Conservation (phyloP, 2,888 invertebrate genomes). For the Acleris holmiana region DNA sequence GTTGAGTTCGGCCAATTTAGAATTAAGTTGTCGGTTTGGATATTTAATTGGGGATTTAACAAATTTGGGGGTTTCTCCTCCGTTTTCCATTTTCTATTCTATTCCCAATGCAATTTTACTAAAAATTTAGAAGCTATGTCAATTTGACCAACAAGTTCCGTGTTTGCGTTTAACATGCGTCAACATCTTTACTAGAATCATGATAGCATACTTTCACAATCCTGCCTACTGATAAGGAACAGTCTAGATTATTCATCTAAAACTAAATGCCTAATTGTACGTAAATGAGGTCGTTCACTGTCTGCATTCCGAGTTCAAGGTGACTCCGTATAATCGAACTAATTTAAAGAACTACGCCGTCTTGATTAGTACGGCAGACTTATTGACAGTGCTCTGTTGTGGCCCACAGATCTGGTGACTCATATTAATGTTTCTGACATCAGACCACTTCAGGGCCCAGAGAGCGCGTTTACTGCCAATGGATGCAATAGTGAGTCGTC, state of each 20-base stretch:
- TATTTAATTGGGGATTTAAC: slow-evolving; percentile 3
- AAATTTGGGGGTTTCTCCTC: too few species aligned
- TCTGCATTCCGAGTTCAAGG: slow-evolving; percentile 66
- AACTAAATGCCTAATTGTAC: slow-evolving; percentile 41
- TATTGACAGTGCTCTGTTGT: slow-evolving; percentile 30
- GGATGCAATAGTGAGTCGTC: too few species aligned
- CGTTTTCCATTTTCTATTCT: too few species aligned
- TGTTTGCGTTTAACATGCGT: too few species aligned
- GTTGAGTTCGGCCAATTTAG: slow-evolving; percentile 1
- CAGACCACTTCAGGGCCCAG: slow-evolving; percentile 22
- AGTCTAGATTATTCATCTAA: slow-evolving; percentile 25
- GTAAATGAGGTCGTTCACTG: slow-evolving; percentile 64
- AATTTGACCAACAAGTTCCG: too few species aligned
- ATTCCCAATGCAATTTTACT: too few species aligned
- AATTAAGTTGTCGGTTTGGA: slow-evolving; percentile 14
- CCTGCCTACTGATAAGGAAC: slow-evolving; percentile 25
- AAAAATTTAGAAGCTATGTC: too few species aligned
- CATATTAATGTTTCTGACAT: slow-evolving; percentile 25
- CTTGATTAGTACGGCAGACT: slow-evolving; percentile 37
- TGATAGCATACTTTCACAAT: neutral
- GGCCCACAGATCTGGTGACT: neutral
- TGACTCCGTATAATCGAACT: slow-evolving; percentile 58
- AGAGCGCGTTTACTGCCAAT: too few species aligned
- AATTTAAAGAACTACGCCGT: slow-evolving; percentile 43
- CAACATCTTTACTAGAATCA: too few species aligned